phyloP scores from a whole-genome alignment of 2,888 invertebrate genomes.

The Xanthia icteritia region DNA sequence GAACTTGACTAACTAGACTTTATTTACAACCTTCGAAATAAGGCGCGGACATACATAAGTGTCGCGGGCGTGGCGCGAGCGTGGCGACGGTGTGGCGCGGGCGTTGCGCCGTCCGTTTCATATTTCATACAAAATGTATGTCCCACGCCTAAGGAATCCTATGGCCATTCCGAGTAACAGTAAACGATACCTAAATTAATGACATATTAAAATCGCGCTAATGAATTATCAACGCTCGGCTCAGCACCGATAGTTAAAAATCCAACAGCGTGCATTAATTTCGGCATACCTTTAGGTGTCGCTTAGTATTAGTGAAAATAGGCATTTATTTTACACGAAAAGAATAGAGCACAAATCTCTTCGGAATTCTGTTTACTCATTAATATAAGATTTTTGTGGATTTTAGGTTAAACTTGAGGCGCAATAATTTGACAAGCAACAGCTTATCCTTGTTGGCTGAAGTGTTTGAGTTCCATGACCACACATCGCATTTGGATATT shows the following conservation, averaged over 20 bases:
- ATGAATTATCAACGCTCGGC: neutral
- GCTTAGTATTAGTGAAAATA: neutral
- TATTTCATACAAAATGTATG: no score
- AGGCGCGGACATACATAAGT: no score
- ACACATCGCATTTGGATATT: slow-evolving; percentile 34
- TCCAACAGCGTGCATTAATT: neutral
- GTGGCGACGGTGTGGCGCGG: no score
- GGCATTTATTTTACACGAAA: neutral
- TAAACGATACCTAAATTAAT: neutral
- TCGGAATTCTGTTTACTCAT: neutral
- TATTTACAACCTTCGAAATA: neutral
- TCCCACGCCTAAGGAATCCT: neutral
- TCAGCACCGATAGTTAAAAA: neutral
- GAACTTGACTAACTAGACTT: neutral
- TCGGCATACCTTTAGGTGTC: neutral
- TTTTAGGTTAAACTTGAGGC: slow-evolving; percentile 38
- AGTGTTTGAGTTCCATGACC: slow-evolving; percentile 23
- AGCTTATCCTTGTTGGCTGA: slow-evolving; percentile 22
- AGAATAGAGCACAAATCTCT: neutral
- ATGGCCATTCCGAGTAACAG: neutral
- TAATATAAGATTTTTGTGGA: neutral
- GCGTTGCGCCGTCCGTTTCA: no score
- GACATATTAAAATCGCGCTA: neutral
- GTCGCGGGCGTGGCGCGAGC: no score
- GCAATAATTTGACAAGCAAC: slow-evolving; percentile 34